A percentile compares a stretch with the other conserved stretches of the same genome.
phyloP scores from a whole-genome alignment of 2,888 invertebrate species.

The Nysson spinosus region DNA sequence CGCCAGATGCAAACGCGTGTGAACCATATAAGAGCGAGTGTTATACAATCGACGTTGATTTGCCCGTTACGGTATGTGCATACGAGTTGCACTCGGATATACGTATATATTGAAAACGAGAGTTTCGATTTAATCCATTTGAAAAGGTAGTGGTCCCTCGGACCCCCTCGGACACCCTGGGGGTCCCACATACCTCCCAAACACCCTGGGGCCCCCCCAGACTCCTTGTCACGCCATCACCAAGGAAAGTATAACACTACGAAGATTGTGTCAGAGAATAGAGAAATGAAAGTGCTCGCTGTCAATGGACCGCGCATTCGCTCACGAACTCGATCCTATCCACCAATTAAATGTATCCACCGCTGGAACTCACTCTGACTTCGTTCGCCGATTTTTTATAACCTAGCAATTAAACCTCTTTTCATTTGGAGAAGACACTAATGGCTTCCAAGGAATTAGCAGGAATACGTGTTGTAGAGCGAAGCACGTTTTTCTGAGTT shows the following conservation, averaged over 20 bases:
- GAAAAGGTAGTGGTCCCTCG: slow-evolving; percentile 18
- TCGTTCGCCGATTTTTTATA: no score
- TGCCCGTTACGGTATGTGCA: slow-evolving; percentile 45
- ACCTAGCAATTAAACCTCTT: no score
- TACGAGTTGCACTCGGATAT: slow-evolving; percentile 38
- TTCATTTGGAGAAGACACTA: no score
- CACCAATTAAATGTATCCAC: slow-evolving; percentile 26
- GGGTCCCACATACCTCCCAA: no score
- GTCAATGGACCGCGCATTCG: slow-evolving; percentile 47
- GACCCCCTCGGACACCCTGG: no score
- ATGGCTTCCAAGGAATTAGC: no score
- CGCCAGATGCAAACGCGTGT: slow-evolving; percentile 42
- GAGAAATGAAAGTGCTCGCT: slow-evolving; percentile 72
- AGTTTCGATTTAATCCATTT: slow-evolving; percentile 43
- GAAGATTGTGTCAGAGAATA: slow-evolving; percentile 72
- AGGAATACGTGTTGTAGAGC: no score
- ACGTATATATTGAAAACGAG: slow-evolving; percentile 61
- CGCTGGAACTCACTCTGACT: no score
- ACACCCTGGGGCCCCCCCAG: no score
- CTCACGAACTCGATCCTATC: slow-evolving; percentile 44
- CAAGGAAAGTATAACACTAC: slow-evolving; percentile 71
- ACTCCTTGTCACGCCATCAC: slow-evolving; percentile 28
- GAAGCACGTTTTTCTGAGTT: no score
- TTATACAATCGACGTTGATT: slow-evolving; percentile 47
- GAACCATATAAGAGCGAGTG: slow-evolving; percentile 21